Conservation (phyloP, 2,888 invertebrate genomes). For the Junonia oenone region DNA sequence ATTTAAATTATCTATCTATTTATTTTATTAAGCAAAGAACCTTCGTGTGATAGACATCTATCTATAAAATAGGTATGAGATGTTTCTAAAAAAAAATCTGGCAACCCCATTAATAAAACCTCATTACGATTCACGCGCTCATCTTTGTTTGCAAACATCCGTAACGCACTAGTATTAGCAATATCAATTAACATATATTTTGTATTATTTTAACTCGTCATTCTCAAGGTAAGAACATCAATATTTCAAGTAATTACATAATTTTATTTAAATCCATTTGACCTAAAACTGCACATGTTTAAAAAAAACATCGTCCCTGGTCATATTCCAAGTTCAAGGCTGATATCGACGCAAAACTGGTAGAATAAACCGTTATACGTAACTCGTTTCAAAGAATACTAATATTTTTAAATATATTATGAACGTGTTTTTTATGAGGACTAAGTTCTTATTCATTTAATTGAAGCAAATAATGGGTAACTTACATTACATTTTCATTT, state of each 20-base stretch:
- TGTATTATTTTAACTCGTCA: not conserved
- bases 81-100: not conserved
- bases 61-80: not conserved
- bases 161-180: not conserved
- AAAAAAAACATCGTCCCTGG: slow-evolving; percentile 29
- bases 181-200: not conserved
- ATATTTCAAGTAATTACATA: not conserved
- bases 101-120: not conserved
- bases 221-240: not conserved
- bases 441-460: too few species aligned
- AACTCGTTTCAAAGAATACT: slow-evolving; percentile 5
- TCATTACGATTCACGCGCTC: slow-evolving; percentile 6
- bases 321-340: slow-evolving; percentile 51
- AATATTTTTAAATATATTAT: not conserved
- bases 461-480: too few species aligned
- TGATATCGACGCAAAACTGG: slow-evolving; percentile 32
- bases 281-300: not conserved
- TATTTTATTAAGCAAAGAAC: too few species aligned
- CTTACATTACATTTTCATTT: slow-evolving; percentile 41
- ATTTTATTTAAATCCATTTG: not conserved
- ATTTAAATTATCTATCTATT: too few species aligned
- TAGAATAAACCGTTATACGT: slow-evolving; percentile 33
- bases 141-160: slow-evolving; percentile 32
- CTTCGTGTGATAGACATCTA: too few species aligned
- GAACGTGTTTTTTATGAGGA: not conserved